Evolutionary conservation across 1,140 invertebrate species (phyloP), one percentile per base, ranked within the genome.

Genomic region (Thalassaphorura encarpata): DNA sequence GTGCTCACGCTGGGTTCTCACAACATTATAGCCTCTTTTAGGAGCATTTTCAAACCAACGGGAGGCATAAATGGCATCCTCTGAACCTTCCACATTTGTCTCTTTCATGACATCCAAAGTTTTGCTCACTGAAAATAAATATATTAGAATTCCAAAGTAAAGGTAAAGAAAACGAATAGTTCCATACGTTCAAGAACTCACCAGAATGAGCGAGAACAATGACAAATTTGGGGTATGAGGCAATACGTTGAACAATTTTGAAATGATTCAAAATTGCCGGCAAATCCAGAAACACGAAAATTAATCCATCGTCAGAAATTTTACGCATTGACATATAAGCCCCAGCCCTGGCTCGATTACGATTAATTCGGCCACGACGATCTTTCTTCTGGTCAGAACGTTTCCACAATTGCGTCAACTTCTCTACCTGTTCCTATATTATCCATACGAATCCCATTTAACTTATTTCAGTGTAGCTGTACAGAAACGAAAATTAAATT

Each of bases 81-180:
- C 8, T 0, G 55, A 36, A 8, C 18, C 33, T 24, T 57, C 58
- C 18, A 18, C 49, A n/a, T 60, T 41, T 0, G 46, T 23, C 5
- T 58, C 58, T 27, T 64, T 64, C 58, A 64, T 40, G 16, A 36
- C 39, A 42, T 62, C 61, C 19, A 62, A 26, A 29, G 52, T 29
- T 19, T 55, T 49, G 36, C 40, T 54, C 1, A 58, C 60, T 52
- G 50, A 45, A 48, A 56, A 24, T 54, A 27, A 21, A n/a, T 6
- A 8, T 49, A 56, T 51, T 18, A 50, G 15, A 53, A 39, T 21
- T 40, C n/a, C 3, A 41, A 40, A 24, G 8, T n/a, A 41, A 39
- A 24, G n/a, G 18, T 19, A 8, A 13, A 43, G 21, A n/a, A 43
- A 19, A 6, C 13, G 21, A 13, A 19, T 19, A 13, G n/a, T n/a